These are phyloP conservation scores for Oscheius sp. DNA, from an alignment of 2,888 invertebrate species.

Conservation along the genomic window DNA sequence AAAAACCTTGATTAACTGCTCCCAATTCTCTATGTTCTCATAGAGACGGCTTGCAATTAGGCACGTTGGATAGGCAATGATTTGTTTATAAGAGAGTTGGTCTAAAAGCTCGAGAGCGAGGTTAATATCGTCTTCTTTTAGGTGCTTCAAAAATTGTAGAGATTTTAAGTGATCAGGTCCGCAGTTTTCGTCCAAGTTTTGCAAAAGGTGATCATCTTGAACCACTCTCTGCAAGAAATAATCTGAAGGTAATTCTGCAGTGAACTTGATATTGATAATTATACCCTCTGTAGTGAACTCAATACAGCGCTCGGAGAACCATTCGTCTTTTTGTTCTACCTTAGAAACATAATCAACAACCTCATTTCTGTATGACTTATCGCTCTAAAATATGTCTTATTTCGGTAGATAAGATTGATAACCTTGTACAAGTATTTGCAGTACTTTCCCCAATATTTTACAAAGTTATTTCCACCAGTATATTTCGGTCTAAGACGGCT, in stretches of 20 bases:
- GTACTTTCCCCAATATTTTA: not conserved
- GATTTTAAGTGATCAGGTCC: not conserved
- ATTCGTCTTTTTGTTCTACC: not conserved
- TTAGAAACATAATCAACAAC: not conserved
- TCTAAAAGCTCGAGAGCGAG: constrained; percentile 32
- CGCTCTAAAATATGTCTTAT: not conserved
- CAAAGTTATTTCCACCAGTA: not conserved
- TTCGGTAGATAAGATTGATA: no score
- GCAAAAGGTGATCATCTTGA: not conserved
- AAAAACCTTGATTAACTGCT: constrained; percentile 2
- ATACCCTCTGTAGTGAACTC: constrained; percentile 10
- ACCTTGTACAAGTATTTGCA: constrained; percentile 8
- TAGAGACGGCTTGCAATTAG: constrained; percentile 29
- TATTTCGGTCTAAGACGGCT: not conserved
- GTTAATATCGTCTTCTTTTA: constrained; percentile 26
- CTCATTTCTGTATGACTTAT: not conserved
- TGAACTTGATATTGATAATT: not conserved
- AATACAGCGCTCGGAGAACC: not conserved
- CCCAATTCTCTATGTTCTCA: constrained; percentile 38
- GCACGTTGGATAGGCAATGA: constrained; percentile 30
- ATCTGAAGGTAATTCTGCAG: not conserved
- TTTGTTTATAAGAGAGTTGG: not conserved
- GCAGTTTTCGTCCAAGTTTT: not conserved
- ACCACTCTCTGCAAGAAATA: constrained; percentile 6
- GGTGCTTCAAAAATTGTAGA: not conserved